Evolutionary conservation across 2,888 invertebrate genomes (phyloP).

Genomic region (Hipparchia semele): DNA sequence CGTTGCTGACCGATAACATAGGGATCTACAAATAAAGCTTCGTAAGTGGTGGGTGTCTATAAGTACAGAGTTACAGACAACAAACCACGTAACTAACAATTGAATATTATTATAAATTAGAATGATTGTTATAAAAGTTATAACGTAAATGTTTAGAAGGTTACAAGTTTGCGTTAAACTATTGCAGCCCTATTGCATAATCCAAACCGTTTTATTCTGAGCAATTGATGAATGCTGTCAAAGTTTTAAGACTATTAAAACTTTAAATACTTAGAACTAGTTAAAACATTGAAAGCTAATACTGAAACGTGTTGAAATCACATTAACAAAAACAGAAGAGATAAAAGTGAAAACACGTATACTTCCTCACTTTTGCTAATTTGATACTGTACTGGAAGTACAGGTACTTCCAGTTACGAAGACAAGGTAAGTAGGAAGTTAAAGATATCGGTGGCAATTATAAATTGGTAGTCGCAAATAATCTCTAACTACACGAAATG

Average conservation of each 20-base stretch:
- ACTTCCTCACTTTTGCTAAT: no score
- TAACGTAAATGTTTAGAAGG: conserved; percentile 8
- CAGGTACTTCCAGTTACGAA: neutral
- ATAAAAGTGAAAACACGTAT: neutral
- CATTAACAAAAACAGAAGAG: neutral
- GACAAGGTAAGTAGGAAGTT: neutral
- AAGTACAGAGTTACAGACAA: neutral
- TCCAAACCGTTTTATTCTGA: neutral
- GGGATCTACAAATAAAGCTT: conserved; percentile 28
- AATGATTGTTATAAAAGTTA: neutral
- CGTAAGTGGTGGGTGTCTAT: neutral
- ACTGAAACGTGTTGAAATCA: neutral
- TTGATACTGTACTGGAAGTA: no score
- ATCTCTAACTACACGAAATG: no score
- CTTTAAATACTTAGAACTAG: neutral
- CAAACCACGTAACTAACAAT: neutral
- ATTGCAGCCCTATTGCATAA: conserved; percentile 1
- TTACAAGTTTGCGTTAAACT: conserved; percentile 4
- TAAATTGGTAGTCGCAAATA: neutral
- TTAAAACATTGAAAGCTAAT: neutral
- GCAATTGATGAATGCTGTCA: neutral
- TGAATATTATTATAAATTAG: neutral
- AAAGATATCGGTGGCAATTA: neutral
- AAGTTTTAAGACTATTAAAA: neutral
- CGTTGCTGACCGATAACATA: conserved; percentile 36